Percentiles rank a stretch among this genome's conserved stretches.
Evolutionary conservation across 2,888 invertebrate species (phyloP).

Genomic region (Morpho achilles): DNA sequence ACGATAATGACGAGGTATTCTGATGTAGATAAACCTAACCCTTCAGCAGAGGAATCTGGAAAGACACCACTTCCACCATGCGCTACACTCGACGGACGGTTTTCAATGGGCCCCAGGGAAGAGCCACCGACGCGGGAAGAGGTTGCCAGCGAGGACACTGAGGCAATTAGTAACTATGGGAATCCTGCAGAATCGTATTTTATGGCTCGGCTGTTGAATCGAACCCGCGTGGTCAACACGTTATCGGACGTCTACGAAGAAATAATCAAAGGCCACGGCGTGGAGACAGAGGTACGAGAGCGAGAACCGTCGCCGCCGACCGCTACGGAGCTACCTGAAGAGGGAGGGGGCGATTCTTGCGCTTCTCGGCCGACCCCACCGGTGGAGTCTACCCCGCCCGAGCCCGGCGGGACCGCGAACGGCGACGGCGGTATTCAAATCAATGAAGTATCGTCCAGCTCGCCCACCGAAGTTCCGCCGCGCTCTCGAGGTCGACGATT

Average conservation of each 20-base stretch:
- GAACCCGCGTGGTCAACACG: slow-evolving; percentile 60
- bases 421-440: slow-evolving; percentile 80
- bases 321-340: slow-evolving; percentile 23
- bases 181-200: slow-evolving; percentile 72
- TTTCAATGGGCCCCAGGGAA: slow-evolving; percentile 40
- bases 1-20: slow-evolving; percentile 73
- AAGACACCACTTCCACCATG: slow-evolving; percentile 52
- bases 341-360: slow-evolving; percentile 22
- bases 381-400: slow-evolving; percentile 26
- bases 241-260: slow-evolving; percentile 64
- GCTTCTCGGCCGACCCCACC: slow-evolving; percentile 31
- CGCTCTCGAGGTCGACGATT: slow-evolving; percentile 48
- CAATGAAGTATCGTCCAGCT: slow-evolving; percentile 83
- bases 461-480: slow-evolving; percentile 65
- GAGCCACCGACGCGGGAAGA: slow-evolving; percentile 31
- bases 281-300: slow-evolving; percentile 27
- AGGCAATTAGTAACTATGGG: slow-evolving; percentile 62
- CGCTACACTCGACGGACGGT: slow-evolving; percentile 52
- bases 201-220: slow-evolving; percentile 64
- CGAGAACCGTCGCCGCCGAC: slow-evolving; percentile 20
- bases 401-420: slow-evolving; percentile 19
- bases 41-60: slow-evolving; percentile 36
- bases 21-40: slow-evolving; percentile 48
- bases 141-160: slow-evolving; percentile 38
- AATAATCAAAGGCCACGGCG: slow-evolving; percentile 36